A percentile compares a stretch with the other conserved stretches of the same genome.
Conservation (phyloP, 23 tunicate species). For the Clavelina lepadiformis region DNA sequence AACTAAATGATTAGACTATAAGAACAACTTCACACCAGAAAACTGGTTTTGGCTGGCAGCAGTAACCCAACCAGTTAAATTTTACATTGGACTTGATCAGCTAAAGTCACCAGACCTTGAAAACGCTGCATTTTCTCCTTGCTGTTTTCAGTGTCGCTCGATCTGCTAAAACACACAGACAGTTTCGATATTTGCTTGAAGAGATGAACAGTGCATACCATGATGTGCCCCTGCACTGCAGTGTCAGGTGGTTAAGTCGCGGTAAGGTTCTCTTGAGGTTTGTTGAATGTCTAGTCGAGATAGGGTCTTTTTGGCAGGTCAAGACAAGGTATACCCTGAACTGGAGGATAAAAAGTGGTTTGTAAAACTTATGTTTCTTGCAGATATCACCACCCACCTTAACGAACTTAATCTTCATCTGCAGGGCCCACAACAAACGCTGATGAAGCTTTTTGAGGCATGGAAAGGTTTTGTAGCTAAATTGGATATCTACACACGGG, state of each 20-base stretch:
- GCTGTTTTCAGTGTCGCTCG: slow-evolving; percentile 38
- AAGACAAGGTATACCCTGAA: slow-evolving; percentile 39
- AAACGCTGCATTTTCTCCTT: too few species aligned
- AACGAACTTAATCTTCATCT: slow-evolving; percentile 51
- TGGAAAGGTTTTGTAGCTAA: slow-evolving; percentile 37
- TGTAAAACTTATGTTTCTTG: slow-evolving; percentile 46
- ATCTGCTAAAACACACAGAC: slow-evolving; percentile 49
- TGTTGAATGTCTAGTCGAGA: slow-evolving; percentile 43
- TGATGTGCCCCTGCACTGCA: slow-evolving; percentile 37
- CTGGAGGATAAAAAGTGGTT: slow-evolving; percentile 46
- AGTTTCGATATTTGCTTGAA: slow-evolving; percentile 45
- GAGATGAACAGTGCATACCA: slow-evolving; percentile 48
- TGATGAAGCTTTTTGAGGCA: slow-evolving; percentile 36
- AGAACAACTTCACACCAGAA: too few species aligned
- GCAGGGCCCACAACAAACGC: slow-evolving; percentile 33
- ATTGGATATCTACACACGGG: slow-evolving; percentile 40
- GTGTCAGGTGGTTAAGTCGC: slow-evolving; percentile 29
- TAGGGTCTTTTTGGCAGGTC: slow-evolving; percentile 22
- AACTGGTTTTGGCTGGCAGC: too few species aligned
- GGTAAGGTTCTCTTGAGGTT: slow-evolving; percentile 43
- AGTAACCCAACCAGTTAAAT: too few species aligned
- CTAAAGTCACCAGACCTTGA: too few species aligned
- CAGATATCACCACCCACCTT: slow-evolving; percentile 46
- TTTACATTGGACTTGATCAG: too few species aligned
- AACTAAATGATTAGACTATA: too few species aligned